These are phyloP conservation scores for Tachysurus vachellii DNA, from an alignment of 2,113 vertebrate genomes.

Conservation along the genomic window DNA sequence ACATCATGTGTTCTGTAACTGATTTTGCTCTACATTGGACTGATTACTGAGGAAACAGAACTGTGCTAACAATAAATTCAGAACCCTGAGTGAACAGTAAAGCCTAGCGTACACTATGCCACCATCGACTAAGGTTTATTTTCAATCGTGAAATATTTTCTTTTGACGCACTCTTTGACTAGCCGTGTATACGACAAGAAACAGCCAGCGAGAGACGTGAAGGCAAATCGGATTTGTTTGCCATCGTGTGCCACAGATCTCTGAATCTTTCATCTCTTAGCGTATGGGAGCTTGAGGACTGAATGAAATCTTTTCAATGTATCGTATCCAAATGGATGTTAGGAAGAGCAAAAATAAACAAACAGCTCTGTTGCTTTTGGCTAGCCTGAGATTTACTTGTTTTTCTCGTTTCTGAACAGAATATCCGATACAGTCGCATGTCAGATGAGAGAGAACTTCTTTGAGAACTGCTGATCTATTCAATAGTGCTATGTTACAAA, in stretches of 20 bases:
- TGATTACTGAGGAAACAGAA: background rate
- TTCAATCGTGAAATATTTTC: too few relatives aligned
- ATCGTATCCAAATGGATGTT: too few relatives aligned
- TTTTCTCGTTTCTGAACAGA: background rate
- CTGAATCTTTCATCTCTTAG: background rate
- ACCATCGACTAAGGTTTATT: background rate
- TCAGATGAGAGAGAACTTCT: too few relatives aligned
- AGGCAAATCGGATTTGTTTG: background rate
- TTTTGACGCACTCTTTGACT: background rate
- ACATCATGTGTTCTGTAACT: background rate
- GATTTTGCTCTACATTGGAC: background rate
- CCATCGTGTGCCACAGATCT: background rate
- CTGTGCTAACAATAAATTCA: background rate
- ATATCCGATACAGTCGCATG: background rate
- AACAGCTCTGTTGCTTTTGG: too few relatives aligned
- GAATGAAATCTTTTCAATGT: too few relatives aligned
- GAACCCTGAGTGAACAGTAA: background rate
- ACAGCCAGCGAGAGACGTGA: background rate
- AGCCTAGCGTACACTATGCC: background rate
- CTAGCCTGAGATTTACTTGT: background rate
- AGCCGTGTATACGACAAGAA: background rate
- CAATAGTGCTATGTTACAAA: too few relatives aligned
- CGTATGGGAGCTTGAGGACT: too few relatives aligned
- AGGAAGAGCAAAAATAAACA: too few relatives aligned
- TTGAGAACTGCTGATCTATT: background rate